These are phyloP conservation scores for Pomacea canaliculata DNA, from an alignment of 2,888 invertebrate genomes.

Conservation along the genomic window DNA sequence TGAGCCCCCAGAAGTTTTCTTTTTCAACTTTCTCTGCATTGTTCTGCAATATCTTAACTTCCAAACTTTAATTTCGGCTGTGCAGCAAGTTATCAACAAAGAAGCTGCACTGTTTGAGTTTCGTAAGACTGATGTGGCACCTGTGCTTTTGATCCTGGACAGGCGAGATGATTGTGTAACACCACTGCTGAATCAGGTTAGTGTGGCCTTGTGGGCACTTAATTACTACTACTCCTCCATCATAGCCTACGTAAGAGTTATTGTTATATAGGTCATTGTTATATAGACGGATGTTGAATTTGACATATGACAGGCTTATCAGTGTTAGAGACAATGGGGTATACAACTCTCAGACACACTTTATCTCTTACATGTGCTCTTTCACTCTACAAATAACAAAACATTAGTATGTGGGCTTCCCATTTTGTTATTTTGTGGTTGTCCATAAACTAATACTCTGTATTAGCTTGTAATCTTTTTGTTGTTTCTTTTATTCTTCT, in stretches of 20 bases:
- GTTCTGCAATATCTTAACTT: too few relatives aligned
- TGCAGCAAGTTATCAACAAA: slow-evolving; percentile 83
- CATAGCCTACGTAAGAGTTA: neutral
- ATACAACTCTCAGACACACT: too few relatives aligned
- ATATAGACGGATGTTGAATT: too few relatives aligned
- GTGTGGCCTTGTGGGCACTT: slow-evolving; percentile 26
- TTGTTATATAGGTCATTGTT: neutral
- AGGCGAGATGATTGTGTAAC: slow-evolving; percentile 95
- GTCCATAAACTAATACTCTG: too few relatives aligned
- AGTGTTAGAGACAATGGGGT: neutral
- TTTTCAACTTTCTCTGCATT: too few relatives aligned
- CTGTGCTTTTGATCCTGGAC: slow-evolving; percentile 90
- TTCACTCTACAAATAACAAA: too few relatives aligned
- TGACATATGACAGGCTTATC: neutral
- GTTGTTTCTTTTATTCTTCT: too few relatives aligned
- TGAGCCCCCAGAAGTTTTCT: too few relatives aligned
- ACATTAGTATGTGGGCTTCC: too few relatives aligned
- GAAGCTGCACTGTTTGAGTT: slow-evolving; percentile 91
- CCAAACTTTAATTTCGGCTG: slow-evolving; percentile 20
- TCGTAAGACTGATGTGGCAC: slow-evolving; percentile 79
- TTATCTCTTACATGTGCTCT: too few relatives aligned
- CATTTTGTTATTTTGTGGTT: too few relatives aligned
- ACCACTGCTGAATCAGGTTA: slow-evolving; percentile 88
- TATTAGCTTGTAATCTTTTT: too few relatives aligned
- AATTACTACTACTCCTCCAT: slow-evolving; percentile 35